Base-by-base conservation (phyloP, 2,113 vertebrate species). In the Perca flavescens region DNA sequence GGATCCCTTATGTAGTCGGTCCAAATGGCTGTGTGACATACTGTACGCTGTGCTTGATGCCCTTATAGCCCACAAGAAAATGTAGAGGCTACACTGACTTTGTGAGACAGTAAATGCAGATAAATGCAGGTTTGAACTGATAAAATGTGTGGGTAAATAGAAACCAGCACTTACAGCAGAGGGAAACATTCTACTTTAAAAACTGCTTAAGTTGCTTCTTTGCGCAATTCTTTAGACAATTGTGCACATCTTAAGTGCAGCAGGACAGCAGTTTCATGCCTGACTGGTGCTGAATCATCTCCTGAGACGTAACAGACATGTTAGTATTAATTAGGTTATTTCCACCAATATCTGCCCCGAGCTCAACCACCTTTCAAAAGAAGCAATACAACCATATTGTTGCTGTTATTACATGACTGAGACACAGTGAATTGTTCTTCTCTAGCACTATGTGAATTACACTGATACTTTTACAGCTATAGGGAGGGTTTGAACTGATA, bases 351-450 rank as follows among this genome's bases (percentile, higher is more conserved):
- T 85, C 49, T 81, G 58, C 72, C 74, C 60, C 34, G 16, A 74
- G 84, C 47, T 76, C n/a, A 52, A 47, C 13, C 36, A 62, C 62
- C 19, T 62, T 72, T 81, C 19, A 61, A 69, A 84, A 72, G 64
- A 68, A 80, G 69, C 56, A 65, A 43, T 8, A 28, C 54, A 72
- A 34, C 82, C 70, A 50, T 54, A 62, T 68, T 70, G 68, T 64
- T 74, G 31, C 53, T 54, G 62, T 69, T 64, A 83, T 83, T 90
- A 75, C 75, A 84, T 84, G 80, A 89, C 65, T 13, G 49, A 81
- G 36, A 86, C 34, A n/a, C 77, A 46, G 72, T 56, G 34, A 70
- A 77, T 75, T 53, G 50, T 74, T 66, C 47, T 25, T 62, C 50
- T 67, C 28, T 28, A 5, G 53, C 70, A 65, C 76, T 43, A 13